phyloP scores from a whole-genome alignment of 1,140 invertebrate species.

The honey bee (Apis mellifera) region Amel_HAv3.1 CM009945.2:5879001-5879500 shows the following conservation, averaged over 20 bases:
- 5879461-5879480: slow-evolving; percentile 79
- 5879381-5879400: slow-evolving; percentile 93
- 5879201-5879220: slow-evolving; percentile 96
- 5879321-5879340: slow-evolving; percentile 95
- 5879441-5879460: slow-evolving; percentile 97
- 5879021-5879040: slow-evolving; percentile 95
- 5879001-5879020: slow-evolving; percentile 95
- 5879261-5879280: slow-evolving; percentile 92
- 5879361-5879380: slow-evolving; percentile 93
- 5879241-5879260: slow-evolving; percentile 91
- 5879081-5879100: neutral
- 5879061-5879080: neutral
- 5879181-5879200: slow-evolving; percentile 85
- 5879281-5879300: slow-evolving; percentile 95
- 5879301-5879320: slow-evolving; percentile 95
- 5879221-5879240: slow-evolving; percentile 93
- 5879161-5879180: neutral
- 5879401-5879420: slow-evolving; percentile 95
- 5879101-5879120: no score
- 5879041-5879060: slow-evolving; percentile 89
- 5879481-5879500: neutral
- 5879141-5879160: neutral
- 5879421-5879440: slow-evolving; percentile 95
- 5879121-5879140: neutral
- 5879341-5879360: slow-evolving; percentile 95